Conservation (phyloP, 2,888 invertebrate genomes). For the Agrotis puta region DNA sequence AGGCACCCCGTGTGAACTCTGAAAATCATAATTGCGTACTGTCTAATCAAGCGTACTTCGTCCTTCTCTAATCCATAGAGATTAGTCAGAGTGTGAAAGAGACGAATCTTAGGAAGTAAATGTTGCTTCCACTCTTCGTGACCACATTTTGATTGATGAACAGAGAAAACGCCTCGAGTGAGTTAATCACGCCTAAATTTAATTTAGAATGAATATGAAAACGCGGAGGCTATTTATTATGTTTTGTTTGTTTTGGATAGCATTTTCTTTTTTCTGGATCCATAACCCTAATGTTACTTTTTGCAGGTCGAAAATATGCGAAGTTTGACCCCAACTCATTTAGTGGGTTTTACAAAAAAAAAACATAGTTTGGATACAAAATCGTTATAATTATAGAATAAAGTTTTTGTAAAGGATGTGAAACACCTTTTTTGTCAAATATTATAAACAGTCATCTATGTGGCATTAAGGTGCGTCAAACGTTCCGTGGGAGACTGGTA, state of each 20-base stretch:
- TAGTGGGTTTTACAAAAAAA: constrained; percentile 51
- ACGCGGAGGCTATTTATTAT: constrained; percentile 79
- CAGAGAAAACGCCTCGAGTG: constrained; percentile 90
- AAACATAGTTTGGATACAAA: constrained; percentile 45
- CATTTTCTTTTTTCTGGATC: constrained; percentile 72
- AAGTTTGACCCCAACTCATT: constrained; percentile 61
- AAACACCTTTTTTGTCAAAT: constrained; percentile 74
- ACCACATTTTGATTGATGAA: constrained; percentile 88
- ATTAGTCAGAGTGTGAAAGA: constrained; percentile 69
- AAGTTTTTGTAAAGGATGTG: constrained; percentile 44
- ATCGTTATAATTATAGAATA: constrained; percentile 49
- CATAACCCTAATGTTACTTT: constrained; percentile 67
- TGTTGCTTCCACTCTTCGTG: constrained; percentile 81
- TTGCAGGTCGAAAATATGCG: constrained; percentile 60
- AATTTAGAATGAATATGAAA: constrained; percentile 87
- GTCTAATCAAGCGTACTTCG: constrained; percentile 78
- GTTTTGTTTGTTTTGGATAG: constrained; percentile 87
- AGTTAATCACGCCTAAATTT: constrained; percentile 89
- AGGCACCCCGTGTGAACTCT: constrained; percentile 86
- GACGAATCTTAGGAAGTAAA: constrained; percentile 82
- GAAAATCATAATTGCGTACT: constrained; percentile 83
- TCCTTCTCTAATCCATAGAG: constrained; percentile 72
- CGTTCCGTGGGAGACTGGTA: constrained; percentile 85
- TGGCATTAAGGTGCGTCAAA: constrained; percentile 84
- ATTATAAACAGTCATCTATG: constrained; percentile 64